These are phyloP conservation scores for Esox lucius DNA, from an alignment of 2,797 vertebrate genomes.

Conservation along the genomic window DNA sequence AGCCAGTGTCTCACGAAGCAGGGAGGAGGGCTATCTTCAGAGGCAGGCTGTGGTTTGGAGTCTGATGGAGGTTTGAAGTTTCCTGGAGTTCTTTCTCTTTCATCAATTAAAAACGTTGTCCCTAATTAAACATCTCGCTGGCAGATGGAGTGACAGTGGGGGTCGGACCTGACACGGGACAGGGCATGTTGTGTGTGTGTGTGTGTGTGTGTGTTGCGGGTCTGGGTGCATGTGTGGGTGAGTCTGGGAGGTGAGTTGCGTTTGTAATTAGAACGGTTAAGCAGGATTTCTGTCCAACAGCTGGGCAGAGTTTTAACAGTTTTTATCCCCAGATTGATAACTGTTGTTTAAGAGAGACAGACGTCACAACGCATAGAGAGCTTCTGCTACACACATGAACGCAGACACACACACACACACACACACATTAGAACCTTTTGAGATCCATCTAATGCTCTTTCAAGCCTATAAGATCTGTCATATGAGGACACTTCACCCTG, in stretches of 20 bases:
- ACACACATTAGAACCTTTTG: too few relatives aligned
- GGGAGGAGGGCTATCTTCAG: slow-evolving; percentile 38
- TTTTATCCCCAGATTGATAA: slow-evolving; percentile 61
- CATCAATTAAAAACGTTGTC: slow-evolving; percentile 61
- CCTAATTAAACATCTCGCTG: slow-evolving; percentile 61
- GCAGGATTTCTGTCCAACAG: slow-evolving; percentile 59
- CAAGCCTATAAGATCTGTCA: too few relatives aligned
- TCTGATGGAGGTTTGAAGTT: slow-evolving; percentile 60
- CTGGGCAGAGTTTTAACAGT: slow-evolving; percentile 62
- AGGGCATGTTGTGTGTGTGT: slow-evolving; percentile 12
- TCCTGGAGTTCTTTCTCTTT: slow-evolving; percentile 50
- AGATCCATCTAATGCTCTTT: too few relatives aligned
- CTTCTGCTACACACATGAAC: slow-evolving; percentile 16
- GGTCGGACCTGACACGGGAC: background rate
- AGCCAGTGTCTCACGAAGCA: slow-evolving; percentile 52
- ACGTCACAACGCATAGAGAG: background rate
- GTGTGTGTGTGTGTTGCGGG: slow-evolving; percentile 2
- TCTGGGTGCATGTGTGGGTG: background rate
- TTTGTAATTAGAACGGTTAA: slow-evolving; percentile 73
- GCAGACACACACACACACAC: slow-evolving; percentile 57
- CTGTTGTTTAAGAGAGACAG: slow-evolving; percentile 21
- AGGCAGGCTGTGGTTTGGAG: slow-evolving; percentile 50
- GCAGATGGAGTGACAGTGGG: slow-evolving; percentile 64
- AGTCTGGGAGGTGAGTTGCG: slow-evolving; percentile 34
- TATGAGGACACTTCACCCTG: too few relatives aligned